Base-by-base conservation (phyloP, 1,140 invertebrate species). In the Apolygus lucorum region DNA sequence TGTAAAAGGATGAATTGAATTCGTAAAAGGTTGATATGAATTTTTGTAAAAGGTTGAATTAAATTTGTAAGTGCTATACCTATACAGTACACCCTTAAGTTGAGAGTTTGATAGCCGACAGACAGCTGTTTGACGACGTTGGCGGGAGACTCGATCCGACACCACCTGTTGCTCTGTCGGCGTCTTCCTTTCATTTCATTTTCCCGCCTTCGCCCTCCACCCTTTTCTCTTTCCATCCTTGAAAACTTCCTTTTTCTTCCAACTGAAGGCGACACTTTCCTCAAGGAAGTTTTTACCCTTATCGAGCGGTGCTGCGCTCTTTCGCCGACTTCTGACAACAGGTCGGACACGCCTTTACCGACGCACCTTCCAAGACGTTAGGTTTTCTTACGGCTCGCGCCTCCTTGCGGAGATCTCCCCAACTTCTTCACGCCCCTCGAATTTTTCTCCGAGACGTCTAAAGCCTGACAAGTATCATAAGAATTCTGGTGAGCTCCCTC, bases 201-300 rank as follows among this genome's bases (percentile, higher is more conserved):
- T 28, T 69, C 11, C 67, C 67, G 49, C 28, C 67, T 17, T 26
- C 27, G 25, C 49, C 34, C 24, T 28, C 13, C n/a, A 26, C 29
- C 17, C 28, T 67, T 42, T 25, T 42, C 34, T 49, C 22, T 21
- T 42, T 42, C 4, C 34, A 42, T 42, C 4, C 34, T 4, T 42
- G n/a, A n/a, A n/a, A 59, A 22, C 67, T 52, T 49, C 2, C 24
- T 49, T 68, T 52, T 49, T 4, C 28, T 68, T 68, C 67, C 67
- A 52, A 52, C 13, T 52, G 67, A 26, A 59, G 54, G 54, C 54
- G 54, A 24, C 54, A 59, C 54, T 59, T 59, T 59, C 54, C 22
- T 59, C 54, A 21, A 4, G 4, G 34, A 8, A 24, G 54, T 59
- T 59, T 59, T 59, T 59, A 24, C 54, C 22, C 22, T 11, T 13